Base-by-base conservation (phyloP, 2,888 invertebrate genomes). In the Caenorhabditis drosophilae region DNA sequence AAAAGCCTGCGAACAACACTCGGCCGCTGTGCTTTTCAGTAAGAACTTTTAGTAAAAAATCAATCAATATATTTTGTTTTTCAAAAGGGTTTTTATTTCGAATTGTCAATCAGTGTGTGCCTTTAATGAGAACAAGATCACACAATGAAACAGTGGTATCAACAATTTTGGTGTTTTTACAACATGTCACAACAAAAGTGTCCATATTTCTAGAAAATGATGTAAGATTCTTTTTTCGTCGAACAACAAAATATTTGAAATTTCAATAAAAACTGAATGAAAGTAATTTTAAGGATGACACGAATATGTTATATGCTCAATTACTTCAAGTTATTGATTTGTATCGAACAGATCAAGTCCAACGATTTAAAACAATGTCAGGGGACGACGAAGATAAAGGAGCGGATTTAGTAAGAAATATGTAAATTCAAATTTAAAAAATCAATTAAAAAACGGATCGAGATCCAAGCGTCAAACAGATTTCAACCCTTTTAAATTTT, bases 1-100 rank as follows among this genome's bases (percentile, higher is more conserved):
- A 0, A 89, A 89, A 79, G 90, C 90, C 0, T 85, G 87, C 3
- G 85, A 87, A 64, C 85, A 86, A 46, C 74, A 84, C 4, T 87
- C 87, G 1, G 87, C 86, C 23, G 40, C 51, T 4, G 77, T 83
- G 27, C 73, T 88, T 35, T 90, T 89, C 83, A 87, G 88, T 77
- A 87, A 56, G 70, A 58, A 38, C 2, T 15, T 6, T 46, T 23
- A 20, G 48, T 50, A 9, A 26, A 42, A 42, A 20, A 49, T 12
- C 2, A 47, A 47, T 47, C 26, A 47, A 23, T 15, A 50, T 25
- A 18, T 50, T 31, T 31, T 31, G 6, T 31, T 31, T 31, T 31
- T 31, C 12, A 31, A 12, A 31, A 31, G 12, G 6, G 31, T 31
- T 31, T 31, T n/a, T n/a, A n/a, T n/a, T n/a, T n/a, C 70, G 76